Evolutionary conservation across 2,888 invertebrate species (phyloP).

Genomic region (Endotricha flammealis): DNA sequence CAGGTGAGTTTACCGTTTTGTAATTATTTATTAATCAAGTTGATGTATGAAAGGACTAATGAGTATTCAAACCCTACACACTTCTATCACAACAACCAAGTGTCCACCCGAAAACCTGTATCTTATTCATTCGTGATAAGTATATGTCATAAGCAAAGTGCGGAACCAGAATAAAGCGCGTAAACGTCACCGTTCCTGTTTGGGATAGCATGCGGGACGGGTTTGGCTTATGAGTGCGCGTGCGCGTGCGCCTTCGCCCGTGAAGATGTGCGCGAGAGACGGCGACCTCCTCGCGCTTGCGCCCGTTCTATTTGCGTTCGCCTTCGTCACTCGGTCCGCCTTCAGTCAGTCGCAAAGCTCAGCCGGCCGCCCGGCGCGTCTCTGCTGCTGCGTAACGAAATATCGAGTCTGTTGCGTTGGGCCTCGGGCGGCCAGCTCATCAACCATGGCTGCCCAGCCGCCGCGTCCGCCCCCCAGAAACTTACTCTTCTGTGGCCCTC

Average conservation of each 20-base stretch:
- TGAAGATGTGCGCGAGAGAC: conserved; percentile 76
- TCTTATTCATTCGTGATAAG: conserved; percentile 33
- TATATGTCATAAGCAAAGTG: conserved; percentile 54
- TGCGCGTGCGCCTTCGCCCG: conserved; percentile 74
- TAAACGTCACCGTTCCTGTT: conserved; percentile 67
- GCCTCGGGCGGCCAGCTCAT: conserved; percentile 54
- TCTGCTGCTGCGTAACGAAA: conserved; percentile 51
- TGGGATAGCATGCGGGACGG: conserved; percentile 63
- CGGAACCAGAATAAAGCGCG: conserved; percentile 68
- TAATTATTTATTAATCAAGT: conserved; percentile 35
- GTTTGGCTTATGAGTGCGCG: conserved; percentile 72
- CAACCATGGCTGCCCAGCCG: conserved; percentile 72
- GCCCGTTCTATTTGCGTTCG: conserved; percentile 77
- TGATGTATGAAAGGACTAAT: conserved; percentile 45
- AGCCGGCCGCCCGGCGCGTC: conserved; percentile 72
- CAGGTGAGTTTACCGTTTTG: conserved; percentile 65
- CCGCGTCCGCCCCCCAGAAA: conserved; percentile 71
- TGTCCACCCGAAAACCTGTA: conserved; percentile 68
- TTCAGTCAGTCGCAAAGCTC: conserved; percentile 75
- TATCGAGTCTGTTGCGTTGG: conserved; percentile 58
- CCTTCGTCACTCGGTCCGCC: conserved; percentile 74
- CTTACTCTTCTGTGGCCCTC: conserved; percentile 69
- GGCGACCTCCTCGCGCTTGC: conserved; percentile 76
- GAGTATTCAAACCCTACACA: conserved; percentile 44
- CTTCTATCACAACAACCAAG: conserved; percentile 44